A percentile compares a stretch with the other conserved stretches of the same genome.
Conservation (phyloP, 1,140 invertebrate species). For the Pseudobourletiella spinata region DNA sequence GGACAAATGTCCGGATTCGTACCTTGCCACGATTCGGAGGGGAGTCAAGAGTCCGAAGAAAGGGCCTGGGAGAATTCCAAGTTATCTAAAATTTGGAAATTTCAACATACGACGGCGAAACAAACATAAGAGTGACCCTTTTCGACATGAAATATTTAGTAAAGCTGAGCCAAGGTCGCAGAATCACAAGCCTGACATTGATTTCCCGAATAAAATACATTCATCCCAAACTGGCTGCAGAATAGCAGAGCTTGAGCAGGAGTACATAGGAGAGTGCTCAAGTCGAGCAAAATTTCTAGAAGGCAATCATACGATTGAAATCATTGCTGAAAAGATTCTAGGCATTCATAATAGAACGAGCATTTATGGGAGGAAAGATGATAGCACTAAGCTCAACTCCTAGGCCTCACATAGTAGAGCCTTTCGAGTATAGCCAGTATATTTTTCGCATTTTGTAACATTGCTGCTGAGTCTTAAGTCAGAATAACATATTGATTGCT, state of each 20-base stretch:
- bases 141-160: background rate
- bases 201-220: background rate
- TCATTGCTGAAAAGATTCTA: slow-evolving; percentile 1
- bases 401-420: background rate
- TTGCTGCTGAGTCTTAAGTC: no score
- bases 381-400: background rate
- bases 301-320: background rate
- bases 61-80: background rate
- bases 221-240: background rate
- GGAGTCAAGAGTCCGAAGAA: background rate
- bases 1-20: no score
- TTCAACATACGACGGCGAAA: background rate
- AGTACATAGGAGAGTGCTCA: background rate
- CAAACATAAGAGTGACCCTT: background rate
- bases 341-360: background rate
- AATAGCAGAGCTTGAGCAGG: background rate
- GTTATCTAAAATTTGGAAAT: slow-evolving; percentile 7
- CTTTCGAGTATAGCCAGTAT: no score
- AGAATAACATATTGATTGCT: no score
- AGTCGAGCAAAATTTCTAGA: background rate
- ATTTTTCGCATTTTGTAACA: no score
- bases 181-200: background rate
- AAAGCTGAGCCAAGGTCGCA: background rate
- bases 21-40: background rate
- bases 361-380: background rate